Evolutionary conservation across 2,888 invertebrate species (phyloP), one percentile per base, ranked within the genome.

Genomic region (Dorcus hopei): DNA sequence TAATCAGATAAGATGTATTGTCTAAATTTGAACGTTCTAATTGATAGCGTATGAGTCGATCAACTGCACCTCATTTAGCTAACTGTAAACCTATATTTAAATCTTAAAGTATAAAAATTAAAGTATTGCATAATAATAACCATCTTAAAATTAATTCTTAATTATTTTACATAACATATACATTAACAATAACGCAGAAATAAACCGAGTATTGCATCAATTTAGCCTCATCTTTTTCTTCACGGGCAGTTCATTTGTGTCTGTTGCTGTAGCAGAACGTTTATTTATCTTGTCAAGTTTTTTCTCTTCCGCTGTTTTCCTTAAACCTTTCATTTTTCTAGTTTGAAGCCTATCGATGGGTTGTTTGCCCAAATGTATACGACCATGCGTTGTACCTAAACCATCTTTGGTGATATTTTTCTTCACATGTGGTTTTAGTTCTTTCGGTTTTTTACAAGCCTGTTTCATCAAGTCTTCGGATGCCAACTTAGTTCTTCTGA

Each of bases 341-440:
- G 94, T 95, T 76, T 97, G 96, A 62, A 97, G 80, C 65, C 86
- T 88, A 53, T 85, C 82, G 38, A 97, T 83, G 70, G 94, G 88
- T 74, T 98, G 98, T 69, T 88, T 88, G 65, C 93, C 92, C 82
- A 99, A 86, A 79, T 99, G 99, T 57, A 99, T 87, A 52, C 95
- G 88, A 43, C 96, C 98, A 72, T 93, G 83, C 69, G 89, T 93
- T 7, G 90, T 90, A 54, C 97, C 98, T 72, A 99, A 87, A 3
- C 84, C 86, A 81, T 98, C 95, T 53, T 85, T 85, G 1, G 88
- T 86, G 57, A 97, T 85, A 75, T 99, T 99, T 85, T 98, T 98
- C 82, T 91, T 92, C 72, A 90, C 91, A 65, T 88, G 88, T 0
- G 85, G 82, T 80, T 87, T 91, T 6, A 91, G 80, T 76, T 88